phyloP scores from a whole-genome alignment of 2,888 invertebrate genomes.

The Encarsia formosa region DNA sequence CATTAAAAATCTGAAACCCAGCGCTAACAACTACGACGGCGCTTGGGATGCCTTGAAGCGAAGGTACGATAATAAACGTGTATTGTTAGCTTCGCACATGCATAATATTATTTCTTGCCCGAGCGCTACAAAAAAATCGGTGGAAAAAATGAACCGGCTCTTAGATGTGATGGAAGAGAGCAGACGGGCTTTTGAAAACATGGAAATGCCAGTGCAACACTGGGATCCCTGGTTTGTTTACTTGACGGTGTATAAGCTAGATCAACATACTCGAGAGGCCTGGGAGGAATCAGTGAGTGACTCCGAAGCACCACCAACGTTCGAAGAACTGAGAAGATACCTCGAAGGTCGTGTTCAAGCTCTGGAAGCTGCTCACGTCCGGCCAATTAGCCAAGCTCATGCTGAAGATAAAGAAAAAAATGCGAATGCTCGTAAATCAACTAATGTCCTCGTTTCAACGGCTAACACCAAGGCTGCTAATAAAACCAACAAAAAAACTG shows the following conservation, averaged over 20 bases:
- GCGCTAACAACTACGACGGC: neutral
- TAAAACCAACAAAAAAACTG: no score
- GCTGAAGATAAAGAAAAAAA: no score
- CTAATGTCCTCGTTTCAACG: no score
- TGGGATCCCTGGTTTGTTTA: neutral
- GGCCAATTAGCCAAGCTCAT: no score
- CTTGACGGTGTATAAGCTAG: neutral
- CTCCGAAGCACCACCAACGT: no score
- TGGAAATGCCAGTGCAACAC: neutral
- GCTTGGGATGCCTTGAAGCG: neutral
- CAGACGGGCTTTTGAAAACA: neutral
- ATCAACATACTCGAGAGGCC: neutral
- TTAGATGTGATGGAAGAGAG: neutral
- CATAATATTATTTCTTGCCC: neutral
- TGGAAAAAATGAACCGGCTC: neutral
- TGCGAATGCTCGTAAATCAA: no score
- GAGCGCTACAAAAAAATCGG: neutral
- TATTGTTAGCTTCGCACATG: neutral
- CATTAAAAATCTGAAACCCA: neutral
- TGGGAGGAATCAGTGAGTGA: no score
- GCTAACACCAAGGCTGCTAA: no score
- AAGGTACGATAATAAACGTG: neutral
- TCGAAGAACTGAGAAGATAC: no score
- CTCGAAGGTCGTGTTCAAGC: no score
- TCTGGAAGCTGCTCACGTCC: no score